Percentiles rank a stretch among this genome's conserved stretches.
Conservation (phyloP, 2,113 vertebrate genomes). For the Motacilla alba region DNA sequence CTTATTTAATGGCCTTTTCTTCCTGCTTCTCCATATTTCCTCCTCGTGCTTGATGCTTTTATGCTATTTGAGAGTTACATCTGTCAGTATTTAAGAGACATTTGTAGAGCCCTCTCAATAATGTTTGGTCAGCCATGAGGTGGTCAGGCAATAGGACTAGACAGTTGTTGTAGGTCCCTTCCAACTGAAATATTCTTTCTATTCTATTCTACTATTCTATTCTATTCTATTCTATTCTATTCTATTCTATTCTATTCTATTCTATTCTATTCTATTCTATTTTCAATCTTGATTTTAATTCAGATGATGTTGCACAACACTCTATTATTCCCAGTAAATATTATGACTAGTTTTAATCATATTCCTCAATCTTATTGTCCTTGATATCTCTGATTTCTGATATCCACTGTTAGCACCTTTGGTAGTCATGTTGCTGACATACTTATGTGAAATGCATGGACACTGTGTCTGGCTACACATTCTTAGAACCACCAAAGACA, state of each 20-base stretch:
- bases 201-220: neutral
- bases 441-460: neutral
- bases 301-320: neutral
- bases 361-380: neutral
- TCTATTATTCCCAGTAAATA: constrained; percentile 43
- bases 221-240: neutral
- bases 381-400: neutral
- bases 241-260: neutral
- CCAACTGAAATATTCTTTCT: neutral
- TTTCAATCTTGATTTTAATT: constrained; percentile 13
- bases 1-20: neutral
- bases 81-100: neutral
- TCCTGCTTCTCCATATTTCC: neutral
- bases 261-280: neutral
- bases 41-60: neutral
- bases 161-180: neutral
- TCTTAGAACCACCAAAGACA: neutral
- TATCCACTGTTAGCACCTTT: neutral
- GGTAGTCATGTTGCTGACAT: neutral
- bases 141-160: neutral
- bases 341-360: neutral
- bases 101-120: neutral
- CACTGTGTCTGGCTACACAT: neutral
- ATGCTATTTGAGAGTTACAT: neutral
- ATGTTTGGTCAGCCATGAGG: neutral